A percentile compares a stretch with the other conserved stretches of the same genome.
Conservation (phyloP, 2,797 vertebrate species). For the Forpus xanthops region DNA sequence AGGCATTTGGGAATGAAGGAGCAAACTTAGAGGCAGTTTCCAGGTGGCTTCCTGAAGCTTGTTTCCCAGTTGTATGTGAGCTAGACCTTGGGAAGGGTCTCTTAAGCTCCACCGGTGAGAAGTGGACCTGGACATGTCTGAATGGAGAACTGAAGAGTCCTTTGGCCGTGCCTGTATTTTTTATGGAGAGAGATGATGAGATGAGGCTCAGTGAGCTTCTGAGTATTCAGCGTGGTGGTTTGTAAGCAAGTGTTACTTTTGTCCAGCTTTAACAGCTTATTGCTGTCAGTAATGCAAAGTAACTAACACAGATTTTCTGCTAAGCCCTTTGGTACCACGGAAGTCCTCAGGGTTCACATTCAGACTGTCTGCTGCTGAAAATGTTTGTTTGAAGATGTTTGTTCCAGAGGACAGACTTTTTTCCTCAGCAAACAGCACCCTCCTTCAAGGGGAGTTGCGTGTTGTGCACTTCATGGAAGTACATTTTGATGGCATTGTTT, state of each 20-base stretch:
- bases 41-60: not conserved
- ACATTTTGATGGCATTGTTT: not conserved
- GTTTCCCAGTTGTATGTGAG: not conserved
- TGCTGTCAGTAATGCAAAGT: not conserved
- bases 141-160: not conserved
- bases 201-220: not conserved
- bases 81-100: not conserved
- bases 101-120: not conserved
- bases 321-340: accelerated
- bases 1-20: not conserved
- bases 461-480: not conserved
- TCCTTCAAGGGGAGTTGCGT: not conserved
- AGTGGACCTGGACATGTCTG: not conserved
- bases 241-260: not conserved
- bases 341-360: not conserved
- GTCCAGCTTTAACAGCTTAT: not conserved
- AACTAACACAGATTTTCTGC: not conserved
- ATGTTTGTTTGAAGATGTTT: not conserved
- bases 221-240: not conserved
- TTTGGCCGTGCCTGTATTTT: not conserved
- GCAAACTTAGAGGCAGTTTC: not conserved
- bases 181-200: not conserved
- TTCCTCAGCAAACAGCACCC: not conserved
- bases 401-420: not conserved
- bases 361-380: not conserved